Conservation (phyloP, 2,888 invertebrate species). For the Steinernema hermaphroditum region DNA sequence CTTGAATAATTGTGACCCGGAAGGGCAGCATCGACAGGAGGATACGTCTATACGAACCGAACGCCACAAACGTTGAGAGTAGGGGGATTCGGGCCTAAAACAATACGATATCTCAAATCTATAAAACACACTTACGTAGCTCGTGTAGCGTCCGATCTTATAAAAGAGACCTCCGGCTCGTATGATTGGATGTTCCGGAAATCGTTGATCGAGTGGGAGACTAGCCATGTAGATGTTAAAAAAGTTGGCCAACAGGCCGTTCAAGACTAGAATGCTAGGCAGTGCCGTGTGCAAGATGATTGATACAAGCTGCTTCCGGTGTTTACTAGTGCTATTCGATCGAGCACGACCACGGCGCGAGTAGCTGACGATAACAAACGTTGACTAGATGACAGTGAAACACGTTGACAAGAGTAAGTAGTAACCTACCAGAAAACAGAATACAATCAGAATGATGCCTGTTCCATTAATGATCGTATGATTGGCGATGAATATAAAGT, state of each 20-base stretch:
- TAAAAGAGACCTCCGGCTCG: background rate
- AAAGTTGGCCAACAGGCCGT: background rate
- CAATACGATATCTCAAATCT: background rate
- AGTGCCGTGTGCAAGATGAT: too few species aligned
- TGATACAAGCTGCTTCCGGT: too few species aligned
- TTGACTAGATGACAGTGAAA: too few species aligned
- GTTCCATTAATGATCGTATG: too few species aligned
- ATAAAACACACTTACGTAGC: background rate
- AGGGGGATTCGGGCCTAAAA: background rate
- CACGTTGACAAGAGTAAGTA: too few species aligned
- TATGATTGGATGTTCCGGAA: background rate
- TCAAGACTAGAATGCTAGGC: background rate
- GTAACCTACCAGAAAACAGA: too few species aligned
- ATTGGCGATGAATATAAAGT: too few species aligned
- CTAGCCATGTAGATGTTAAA: background rate
- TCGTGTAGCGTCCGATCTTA: background rate
- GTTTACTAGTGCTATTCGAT: too few species aligned
- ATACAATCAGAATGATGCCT: too few species aligned
- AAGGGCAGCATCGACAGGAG: background rate
- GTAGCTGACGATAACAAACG: too few species aligned
- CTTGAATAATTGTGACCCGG: background rate
- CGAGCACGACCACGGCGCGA: too few species aligned
- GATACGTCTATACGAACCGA: background rate
- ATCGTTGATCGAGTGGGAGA: background rate
- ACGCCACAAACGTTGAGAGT: conserved; percentile 3